A percentile compares a stretch with the other conserved stretches of the same genome.
Conservation (phyloP, 2,113 vertebrate genomes). For the Tamias sibiricus region DNA sequence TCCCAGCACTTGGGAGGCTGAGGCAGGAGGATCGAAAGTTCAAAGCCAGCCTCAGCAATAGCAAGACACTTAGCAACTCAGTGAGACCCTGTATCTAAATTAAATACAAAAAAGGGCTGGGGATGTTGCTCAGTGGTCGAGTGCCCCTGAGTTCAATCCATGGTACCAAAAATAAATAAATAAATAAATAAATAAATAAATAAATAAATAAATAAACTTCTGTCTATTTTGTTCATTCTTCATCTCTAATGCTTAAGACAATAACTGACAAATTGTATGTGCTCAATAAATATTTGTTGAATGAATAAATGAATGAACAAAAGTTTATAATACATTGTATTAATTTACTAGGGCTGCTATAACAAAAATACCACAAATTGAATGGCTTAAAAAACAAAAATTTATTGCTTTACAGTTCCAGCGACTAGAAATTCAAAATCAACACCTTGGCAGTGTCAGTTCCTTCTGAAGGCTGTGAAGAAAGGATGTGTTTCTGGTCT, state of each 20-base stretch:
- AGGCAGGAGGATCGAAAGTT: too few relatives aligned
- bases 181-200: too few relatives aligned
- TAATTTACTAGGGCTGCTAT: not conserved
- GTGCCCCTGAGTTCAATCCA: too few relatives aligned
- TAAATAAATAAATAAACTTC: too few relatives aligned
- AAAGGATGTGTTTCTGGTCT: not conserved
- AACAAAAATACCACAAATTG: not conserved
- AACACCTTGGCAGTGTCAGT: not conserved
- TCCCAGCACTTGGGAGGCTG: too few relatives aligned
- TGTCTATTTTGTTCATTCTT: not conserved
- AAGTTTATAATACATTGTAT: not conserved
- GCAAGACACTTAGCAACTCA: too few relatives aligned
- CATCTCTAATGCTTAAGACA: not conserved
- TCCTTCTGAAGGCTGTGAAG: not conserved
- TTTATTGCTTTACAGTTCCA: not conserved
- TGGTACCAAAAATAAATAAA: too few relatives aligned
- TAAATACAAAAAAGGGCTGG: too few relatives aligned
- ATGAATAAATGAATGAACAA: not conserved
- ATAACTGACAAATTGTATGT: not conserved
- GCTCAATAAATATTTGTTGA: not conserved
- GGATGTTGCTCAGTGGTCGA: too few relatives aligned
- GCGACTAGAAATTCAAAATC: not conserved
- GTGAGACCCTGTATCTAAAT: too few relatives aligned
- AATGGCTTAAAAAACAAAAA: not conserved
- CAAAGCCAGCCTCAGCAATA: too few relatives aligned